Percentiles rank a stretch among this genome's conserved stretches.
Conservation (phyloP, 2,888 invertebrate species). For the Quadroppia sp. region DNA sequence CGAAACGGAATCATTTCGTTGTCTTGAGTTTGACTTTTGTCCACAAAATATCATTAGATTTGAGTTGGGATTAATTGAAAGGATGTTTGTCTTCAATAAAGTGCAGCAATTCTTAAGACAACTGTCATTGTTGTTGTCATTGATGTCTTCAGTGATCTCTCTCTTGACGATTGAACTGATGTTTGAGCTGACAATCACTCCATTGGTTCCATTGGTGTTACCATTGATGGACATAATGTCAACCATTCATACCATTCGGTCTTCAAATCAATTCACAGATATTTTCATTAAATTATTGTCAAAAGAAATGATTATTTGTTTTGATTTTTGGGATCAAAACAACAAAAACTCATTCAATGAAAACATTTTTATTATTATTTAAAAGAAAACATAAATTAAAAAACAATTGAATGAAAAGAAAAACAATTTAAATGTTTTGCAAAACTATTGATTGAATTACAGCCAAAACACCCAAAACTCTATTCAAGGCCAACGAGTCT, state of each 20-base stretch:
- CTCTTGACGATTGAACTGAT: background rate
- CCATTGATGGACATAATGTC: conserved; percentile 24
- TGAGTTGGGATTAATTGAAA: conserved; percentile 4
- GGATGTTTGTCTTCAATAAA: background rate
- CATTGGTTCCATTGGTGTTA: conserved; percentile 4
- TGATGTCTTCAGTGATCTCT: background rate
- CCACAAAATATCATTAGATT: conserved; percentile 15
- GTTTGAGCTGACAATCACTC: conserved; percentile 20
- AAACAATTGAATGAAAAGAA: background rate
- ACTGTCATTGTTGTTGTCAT: background rate
- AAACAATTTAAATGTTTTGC: background rate
- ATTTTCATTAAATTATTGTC: background rate
- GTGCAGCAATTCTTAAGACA: background rate
- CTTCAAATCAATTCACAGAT: background rate
- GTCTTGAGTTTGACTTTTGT: conserved; percentile 17
- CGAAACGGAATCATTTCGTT: conserved; percentile 20
- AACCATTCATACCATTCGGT: background rate
- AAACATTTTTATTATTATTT: background rate
- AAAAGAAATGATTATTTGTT: background rate
- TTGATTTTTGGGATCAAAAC: background rate
- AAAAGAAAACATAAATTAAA: background rate
- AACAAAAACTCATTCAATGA: background rate
- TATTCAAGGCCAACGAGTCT: conserved; percentile 37
- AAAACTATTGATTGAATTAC: background rate
- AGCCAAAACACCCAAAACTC: conserved; percentile 11